Evolutionary conservation across 2,113 vertebrate species (phyloP).

Genomic region (Eidolon helvum): DNA sequence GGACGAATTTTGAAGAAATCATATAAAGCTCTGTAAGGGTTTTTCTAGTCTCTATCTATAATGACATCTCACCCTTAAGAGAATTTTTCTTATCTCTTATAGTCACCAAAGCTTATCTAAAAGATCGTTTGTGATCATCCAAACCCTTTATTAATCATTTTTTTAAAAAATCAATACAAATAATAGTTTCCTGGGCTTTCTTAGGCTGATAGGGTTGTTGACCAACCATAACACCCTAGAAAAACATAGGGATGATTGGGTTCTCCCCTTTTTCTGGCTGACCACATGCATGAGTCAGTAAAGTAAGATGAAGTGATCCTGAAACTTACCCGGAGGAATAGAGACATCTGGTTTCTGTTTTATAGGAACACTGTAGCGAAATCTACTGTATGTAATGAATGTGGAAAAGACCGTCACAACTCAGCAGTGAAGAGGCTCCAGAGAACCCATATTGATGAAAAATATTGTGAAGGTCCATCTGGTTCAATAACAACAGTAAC

Average conservation of each 20-base stretch:
- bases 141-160: not conserved
- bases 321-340: not conserved
- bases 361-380: not conserved
- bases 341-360: not conserved
- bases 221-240: not conserved
- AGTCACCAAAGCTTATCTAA: not conserved
- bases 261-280: not conserved
- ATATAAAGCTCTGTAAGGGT: not conserved
- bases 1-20: not conserved
- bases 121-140: not conserved
- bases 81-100: not conserved
- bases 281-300: not conserved
- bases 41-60: not conserved
- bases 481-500: not conserved
- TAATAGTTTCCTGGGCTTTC: not conserved
- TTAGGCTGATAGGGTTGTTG: not conserved
- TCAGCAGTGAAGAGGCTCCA: not conserved
- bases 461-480: not conserved
- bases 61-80: not conserved
- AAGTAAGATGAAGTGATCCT: not conserved
- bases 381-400: not conserved
- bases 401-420: not conserved
- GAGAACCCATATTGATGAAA: not conserved
- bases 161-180: not conserved
- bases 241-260: not conserved